Conservation (phyloP, 2,888 invertebrate species). For the Nephrotoma guestfalica region DNA sequence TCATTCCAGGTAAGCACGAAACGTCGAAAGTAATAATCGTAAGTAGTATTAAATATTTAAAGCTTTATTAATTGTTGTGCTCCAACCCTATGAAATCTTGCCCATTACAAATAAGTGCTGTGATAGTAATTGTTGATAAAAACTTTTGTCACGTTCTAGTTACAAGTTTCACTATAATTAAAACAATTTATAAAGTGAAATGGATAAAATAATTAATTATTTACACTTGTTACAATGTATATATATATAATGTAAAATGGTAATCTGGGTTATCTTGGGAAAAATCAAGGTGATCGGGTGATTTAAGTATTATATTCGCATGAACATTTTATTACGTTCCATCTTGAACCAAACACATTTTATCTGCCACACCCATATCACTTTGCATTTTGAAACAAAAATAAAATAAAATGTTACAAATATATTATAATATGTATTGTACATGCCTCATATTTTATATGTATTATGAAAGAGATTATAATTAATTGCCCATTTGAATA, state of each 20-base stretch:
- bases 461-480: background rate
- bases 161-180: no score
- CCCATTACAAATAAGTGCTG: no score
- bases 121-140: no score
- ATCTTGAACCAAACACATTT: background rate
- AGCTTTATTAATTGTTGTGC: no score
- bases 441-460: background rate
- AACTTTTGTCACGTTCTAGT: no score
- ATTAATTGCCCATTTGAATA: background rate
- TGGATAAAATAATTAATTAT: background rate
- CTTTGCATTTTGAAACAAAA: background rate
- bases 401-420: background rate
- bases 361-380: background rate
- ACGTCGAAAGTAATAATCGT: no score
- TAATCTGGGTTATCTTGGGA: background rate
- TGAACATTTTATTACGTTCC: background rate
- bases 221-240: background rate
- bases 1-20: no score
- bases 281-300: background rate
- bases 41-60: no score
- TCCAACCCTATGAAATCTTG: no score
- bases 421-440: background rate
- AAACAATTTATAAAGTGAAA: no score
- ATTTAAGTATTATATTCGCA: background rate
- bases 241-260: background rate